Conservation (phyloP, 2,888 invertebrate genomes). For the Smittia sp. region DNA sequence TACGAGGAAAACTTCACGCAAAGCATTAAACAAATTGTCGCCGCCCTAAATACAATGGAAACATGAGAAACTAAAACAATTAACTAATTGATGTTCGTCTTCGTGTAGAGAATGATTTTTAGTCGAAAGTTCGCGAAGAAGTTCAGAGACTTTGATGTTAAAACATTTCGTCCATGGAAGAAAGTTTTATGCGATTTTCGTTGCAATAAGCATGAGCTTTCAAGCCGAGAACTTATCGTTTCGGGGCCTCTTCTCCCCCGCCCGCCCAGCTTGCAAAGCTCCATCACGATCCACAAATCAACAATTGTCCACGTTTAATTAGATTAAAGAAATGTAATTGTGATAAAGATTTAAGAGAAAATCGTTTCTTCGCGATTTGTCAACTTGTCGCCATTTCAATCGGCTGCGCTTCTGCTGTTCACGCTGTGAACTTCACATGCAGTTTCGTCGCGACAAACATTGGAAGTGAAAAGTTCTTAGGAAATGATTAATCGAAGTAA, state of each 20-base stretch:
- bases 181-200: neutral
- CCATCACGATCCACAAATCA: neutral
- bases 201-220: neutral
- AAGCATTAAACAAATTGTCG: slow-evolving; percentile 19
- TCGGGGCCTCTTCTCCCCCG: neutral
- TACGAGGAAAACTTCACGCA: neutral
- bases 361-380: slow-evolving; percentile 8
- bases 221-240: neutral
- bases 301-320: slow-evolving; percentile 5
- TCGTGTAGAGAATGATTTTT: slow-evolving; percentile 4
- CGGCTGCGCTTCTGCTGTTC: neutral
- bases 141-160: neutral
- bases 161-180: slow-evolving; percentile 12
- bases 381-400: neutral
- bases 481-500: neutral
- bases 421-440: neutral
- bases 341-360: slow-evolving; percentile 27
- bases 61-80: neutral
- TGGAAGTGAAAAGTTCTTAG: too few species aligned
- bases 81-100: slow-evolving; percentile 20
- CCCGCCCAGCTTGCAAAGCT: neutral
- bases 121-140: neutral
- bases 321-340: slow-evolving; percentile 31
- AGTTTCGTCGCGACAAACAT: too few species aligned
- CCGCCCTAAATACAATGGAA: slow-evolving; percentile 8